Conservation (phyloP, 2,888 invertebrate species). For the Cantharis rufa region DNA sequence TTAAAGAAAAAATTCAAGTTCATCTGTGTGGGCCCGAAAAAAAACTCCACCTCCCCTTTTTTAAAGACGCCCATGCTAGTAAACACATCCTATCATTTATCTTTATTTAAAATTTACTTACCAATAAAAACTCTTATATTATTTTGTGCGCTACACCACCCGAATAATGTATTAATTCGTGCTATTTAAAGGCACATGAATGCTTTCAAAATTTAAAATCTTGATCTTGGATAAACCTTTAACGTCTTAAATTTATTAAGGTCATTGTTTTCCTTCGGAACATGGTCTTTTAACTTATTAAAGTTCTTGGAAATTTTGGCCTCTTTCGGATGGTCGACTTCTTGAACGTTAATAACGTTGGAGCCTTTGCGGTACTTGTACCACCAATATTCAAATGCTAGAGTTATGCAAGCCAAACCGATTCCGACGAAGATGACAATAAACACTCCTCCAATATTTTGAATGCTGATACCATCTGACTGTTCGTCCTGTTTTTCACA, state of each 20-base stretch:
- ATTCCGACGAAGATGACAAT: conserved; percentile 97
- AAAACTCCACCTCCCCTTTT: no score
- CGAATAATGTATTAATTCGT: neutral
- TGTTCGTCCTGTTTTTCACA: conserved; percentile 91
- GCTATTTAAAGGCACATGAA: neutral
- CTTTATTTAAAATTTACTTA: neutral
- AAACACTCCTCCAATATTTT: conserved; percentile 97
- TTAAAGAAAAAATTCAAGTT: no score
- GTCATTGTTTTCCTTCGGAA: conserved; percentile 15
- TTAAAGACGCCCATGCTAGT: no score
- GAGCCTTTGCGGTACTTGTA: conserved; percentile 74
- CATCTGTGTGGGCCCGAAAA: no score
- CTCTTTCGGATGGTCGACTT: conserved; percentile 41
- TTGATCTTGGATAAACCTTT: conserved; percentile 21
- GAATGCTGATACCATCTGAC: conserved; percentile 95
- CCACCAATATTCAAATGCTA: conserved; percentile 95
- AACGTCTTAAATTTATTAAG: conserved; percentile 8
- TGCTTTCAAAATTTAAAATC: conserved; percentile 13
- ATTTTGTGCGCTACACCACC: neutral
- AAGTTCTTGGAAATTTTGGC: neutral
- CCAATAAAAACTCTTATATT: neutral
- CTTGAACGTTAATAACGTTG: conserved; percentile 65
- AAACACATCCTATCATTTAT: no score
- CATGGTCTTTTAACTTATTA: conserved; percentile 6
- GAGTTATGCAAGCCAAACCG: conserved; percentile 85